Percentiles rank a stretch among this genome's conserved stretches.
These are phyloP conservation scores for Calidris pugnax DNA, from an alignment of 2,113 vertebrate genomes.

Conservation along the genomic window DNA sequence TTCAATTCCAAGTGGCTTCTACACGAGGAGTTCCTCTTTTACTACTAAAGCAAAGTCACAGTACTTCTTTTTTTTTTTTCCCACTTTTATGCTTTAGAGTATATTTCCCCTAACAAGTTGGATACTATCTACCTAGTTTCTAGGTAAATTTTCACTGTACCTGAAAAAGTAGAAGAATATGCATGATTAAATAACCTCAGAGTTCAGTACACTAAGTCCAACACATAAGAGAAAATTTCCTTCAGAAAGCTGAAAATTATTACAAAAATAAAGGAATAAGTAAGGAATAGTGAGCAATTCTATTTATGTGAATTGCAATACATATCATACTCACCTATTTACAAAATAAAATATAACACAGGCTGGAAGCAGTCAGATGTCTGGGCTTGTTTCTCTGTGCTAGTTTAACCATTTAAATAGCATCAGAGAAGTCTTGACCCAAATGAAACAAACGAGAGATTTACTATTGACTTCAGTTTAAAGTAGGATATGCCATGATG, in stretches of 20 bases:
- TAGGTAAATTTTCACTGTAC: not conserved
- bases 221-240: not conserved
- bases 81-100: not conserved
- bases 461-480: not conserved
- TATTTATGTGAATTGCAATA: not conserved
- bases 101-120: not conserved
- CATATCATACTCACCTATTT: not conserved
- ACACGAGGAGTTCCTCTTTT: not conserved
- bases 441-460: not conserved
- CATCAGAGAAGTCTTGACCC: not conserved
- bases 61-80: fast-evolving
- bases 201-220: not conserved
- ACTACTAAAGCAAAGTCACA: not conserved
- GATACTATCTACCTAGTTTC: not conserved
- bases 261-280: not conserved
- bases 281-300: not conserved
- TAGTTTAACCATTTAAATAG: not conserved
- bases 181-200: not conserved
- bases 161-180: not conserved
- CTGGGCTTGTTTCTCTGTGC: not conserved
- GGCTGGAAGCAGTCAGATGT: not conserved
- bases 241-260: not conserved
- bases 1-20: not conserved
- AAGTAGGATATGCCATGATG: not conserved
- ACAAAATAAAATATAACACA: not conserved